Evolutionary conservation across 2,113 vertebrate genomes (phyloP).

Genomic region (Seriola quinqueradiata): DNA sequence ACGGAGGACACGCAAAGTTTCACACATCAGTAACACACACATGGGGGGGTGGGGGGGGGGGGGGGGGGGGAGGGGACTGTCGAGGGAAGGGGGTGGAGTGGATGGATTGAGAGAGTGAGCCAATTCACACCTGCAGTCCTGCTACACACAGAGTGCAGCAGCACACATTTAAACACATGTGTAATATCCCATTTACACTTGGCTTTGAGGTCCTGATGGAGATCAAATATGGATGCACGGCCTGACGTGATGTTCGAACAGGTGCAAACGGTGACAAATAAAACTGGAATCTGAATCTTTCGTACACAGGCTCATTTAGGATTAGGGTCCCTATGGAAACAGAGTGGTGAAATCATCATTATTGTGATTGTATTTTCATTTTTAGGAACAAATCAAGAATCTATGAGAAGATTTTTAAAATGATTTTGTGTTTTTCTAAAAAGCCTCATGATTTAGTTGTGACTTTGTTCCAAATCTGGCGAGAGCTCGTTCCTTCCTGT

Average conservation of each 20-base stretch:
- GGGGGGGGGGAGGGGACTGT: neutral
- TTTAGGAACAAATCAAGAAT: neutral
- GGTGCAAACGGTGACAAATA: constrained; percentile 8
- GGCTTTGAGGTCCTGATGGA: neutral
- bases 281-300: constrained; percentile 20
- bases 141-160: neutral
- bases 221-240: neutral
- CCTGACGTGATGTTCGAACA: neutral
- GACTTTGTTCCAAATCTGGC: no score
- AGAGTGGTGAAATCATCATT: neutral
- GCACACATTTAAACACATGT: neutral
- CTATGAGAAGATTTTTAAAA: no score
- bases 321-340: neutral
- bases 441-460: no score
- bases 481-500: neutral
- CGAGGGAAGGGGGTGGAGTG: neutral
- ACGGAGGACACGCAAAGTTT: constrained; percentile 22
- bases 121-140: neutral
- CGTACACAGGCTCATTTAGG: neutral
- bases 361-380: neutral
- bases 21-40: constrained; percentile 30
- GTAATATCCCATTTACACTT: neutral
- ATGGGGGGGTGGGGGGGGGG: neutral
- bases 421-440: no score
- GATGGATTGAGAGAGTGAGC: neutral